Percentiles rank a stretch among this genome's conserved stretches.
Evolutionary conservation across 2,888 invertebrate species (phyloP).

Genomic region (Osmoderma eremita): DNA sequence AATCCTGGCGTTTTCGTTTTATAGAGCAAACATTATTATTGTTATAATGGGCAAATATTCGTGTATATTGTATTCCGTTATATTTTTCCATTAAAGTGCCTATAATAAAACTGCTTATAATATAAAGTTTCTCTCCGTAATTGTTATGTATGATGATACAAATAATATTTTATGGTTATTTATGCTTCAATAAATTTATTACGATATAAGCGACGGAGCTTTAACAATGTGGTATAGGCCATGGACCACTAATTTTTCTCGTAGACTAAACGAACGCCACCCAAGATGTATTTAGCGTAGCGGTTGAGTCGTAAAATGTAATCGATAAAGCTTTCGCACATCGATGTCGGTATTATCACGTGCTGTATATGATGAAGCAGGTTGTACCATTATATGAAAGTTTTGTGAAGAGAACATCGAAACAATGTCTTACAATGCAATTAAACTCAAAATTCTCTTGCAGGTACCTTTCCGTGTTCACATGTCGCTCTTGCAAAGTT

Average conservation of each 20-base stretch:
- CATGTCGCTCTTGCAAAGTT: too few relatives aligned
- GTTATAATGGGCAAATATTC: too few relatives aligned
- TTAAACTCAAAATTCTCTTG: too few relatives aligned
- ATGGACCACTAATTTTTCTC: slow-evolving; percentile 11
- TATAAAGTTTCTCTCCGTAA: background rate
- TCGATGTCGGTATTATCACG: slow-evolving; percentile 15
- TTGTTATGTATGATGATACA: slow-evolving; percentile 4
- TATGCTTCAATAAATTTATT: slow-evolving; percentile 10
- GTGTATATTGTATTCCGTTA: too few relatives aligned
- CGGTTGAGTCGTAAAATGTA: slow-evolving; percentile 7
- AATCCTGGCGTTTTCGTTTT: too few relatives aligned
- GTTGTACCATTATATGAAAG: background rate
- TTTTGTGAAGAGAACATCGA: background rate
- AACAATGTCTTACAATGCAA: background rate
- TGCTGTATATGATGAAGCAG: background rate
- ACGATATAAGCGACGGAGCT: background rate
- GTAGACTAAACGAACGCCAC: background rate
- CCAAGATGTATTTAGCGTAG: slow-evolving; percentile 2
- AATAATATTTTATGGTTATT: slow-evolving; percentile 15
- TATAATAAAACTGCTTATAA: too few relatives aligned
- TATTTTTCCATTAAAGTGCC: too few relatives aligned
- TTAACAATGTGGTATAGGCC: background rate
- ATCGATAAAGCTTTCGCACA: background rate
- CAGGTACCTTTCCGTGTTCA: too few relatives aligned
- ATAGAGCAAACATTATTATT: too few relatives aligned